These are phyloP conservation scores for Polydrusus pterygomalis DNA, from an alignment of 2,888 invertebrate genomes.

Conservation along the genomic window DNA sequence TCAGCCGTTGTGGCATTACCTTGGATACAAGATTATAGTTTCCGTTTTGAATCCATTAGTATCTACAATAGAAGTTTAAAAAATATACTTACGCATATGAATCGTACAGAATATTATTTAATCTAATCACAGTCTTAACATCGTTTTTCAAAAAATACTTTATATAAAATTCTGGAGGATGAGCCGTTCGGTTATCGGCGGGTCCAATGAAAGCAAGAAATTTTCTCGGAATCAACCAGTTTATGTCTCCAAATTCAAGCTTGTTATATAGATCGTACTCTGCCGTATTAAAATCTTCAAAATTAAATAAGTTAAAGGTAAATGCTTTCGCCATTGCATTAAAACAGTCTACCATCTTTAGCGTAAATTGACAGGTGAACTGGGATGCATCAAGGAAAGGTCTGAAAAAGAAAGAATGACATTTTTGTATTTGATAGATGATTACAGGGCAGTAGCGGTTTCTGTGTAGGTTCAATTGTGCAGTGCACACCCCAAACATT, in stretches of 20 bases:
- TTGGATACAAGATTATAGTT: too few relatives aligned
- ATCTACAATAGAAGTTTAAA: not conserved
- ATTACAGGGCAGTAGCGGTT: too few relatives aligned
- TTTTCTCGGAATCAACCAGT: conserved; percentile 91
- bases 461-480: too few relatives aligned
- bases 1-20: too few relatives aligned
- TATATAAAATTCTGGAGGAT: conserved; percentile 88
- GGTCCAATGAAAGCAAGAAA: conserved; percentile 93
- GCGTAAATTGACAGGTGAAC: conserved; percentile 79
- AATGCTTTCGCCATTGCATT: conserved; percentile 83
- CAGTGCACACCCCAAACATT: too few relatives aligned
- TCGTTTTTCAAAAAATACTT: conserved; percentile 88
- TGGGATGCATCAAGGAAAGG: conserved; percentile 88
- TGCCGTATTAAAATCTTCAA: conserved; percentile 86
- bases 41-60: too few relatives aligned
- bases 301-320: conserved; percentile 85
- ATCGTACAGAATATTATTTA: conserved; percentile 90
- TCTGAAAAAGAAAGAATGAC: conserved; percentile 66
- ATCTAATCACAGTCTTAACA: conserved; percentile 86
- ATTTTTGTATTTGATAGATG: not conserved
- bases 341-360: conserved; percentile 80
- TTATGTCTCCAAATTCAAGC: conserved; percentile 90
- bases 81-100: conserved; percentile 75
- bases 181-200: conserved; percentile 71
- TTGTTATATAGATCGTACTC: conserved; percentile 90